These are phyloP conservation scores for Meta bourneti DNA, from an alignment of 2,888 invertebrate species.

Conservation along the genomic window DNA sequence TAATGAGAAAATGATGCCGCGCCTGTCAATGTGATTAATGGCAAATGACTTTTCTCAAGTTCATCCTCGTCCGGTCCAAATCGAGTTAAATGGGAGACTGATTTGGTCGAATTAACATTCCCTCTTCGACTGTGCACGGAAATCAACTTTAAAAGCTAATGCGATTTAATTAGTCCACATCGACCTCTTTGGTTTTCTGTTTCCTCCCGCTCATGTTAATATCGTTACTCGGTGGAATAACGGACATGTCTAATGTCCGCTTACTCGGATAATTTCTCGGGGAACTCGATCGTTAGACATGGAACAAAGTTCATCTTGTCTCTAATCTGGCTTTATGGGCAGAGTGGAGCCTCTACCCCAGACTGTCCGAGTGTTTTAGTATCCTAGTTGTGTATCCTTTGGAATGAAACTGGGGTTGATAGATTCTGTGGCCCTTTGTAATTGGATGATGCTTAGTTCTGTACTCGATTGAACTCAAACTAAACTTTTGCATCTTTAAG, in stretches of 20 bases:
- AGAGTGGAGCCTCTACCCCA: background rate
- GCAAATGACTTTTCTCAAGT: constrained; percentile 29
- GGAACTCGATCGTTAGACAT: background rate
- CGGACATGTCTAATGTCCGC: too few relatives aligned
- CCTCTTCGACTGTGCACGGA: background rate
- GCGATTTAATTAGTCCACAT: constrained; percentile 48
- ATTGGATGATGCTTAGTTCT: background rate
- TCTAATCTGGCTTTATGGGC: background rate
- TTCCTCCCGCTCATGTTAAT: background rate
- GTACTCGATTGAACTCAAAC: background rate
- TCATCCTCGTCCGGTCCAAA: background rate
- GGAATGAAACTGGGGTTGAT: too few relatives aligned
- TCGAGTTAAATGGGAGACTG: constrained; percentile 8
- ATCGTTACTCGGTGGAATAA: background rate
- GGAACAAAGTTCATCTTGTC: background rate
- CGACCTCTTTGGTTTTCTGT: background rate
- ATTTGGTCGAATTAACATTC: constrained; percentile 49
- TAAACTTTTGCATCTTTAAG: background rate
- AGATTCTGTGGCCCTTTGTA: background rate
- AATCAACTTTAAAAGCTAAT: constrained; percentile 59
- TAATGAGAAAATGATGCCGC: constrained; percentile 70
- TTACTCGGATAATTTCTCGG: background rate
- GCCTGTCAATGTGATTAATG: constrained; percentile 62
- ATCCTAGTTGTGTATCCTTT: background rate
- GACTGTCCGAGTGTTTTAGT: background rate